Conservation (phyloP, 2,113 vertebrate species). For the Nettapus auritus region DNA sequence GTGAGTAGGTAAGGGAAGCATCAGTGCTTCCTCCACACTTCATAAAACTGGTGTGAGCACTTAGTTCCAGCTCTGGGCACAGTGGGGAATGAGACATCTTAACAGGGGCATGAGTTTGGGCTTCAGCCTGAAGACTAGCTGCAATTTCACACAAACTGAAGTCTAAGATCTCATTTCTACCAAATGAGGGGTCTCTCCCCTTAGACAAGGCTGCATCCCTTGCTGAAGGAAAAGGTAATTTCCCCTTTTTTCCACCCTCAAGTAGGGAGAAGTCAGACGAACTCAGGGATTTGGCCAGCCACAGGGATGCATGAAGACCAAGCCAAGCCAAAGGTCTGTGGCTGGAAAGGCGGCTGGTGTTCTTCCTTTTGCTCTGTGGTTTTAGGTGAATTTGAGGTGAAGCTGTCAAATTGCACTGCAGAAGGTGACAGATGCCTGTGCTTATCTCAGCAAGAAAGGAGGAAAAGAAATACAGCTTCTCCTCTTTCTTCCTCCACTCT, state of each 20-base stretch:
- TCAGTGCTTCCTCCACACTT: background rate
- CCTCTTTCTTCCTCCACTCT: background rate
- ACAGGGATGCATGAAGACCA: background rate
- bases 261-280: background rate
- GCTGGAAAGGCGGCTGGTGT: background rate
- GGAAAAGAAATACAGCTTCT: background rate
- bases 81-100: background rate
- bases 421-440: background rate
- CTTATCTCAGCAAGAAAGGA: background rate
- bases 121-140: background rate
- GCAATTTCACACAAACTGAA: background rate
- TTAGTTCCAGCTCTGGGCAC: background rate
- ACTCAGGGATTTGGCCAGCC: background rate
- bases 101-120: background rate
- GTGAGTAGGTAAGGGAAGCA: background rate
- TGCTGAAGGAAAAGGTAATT: background rate
- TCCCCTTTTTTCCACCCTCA: background rate
- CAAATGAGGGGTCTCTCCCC: background rate
- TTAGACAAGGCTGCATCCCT: background rate
- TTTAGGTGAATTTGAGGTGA: background rate
- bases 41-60: background rate
- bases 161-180: background rate
- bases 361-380: background rate
- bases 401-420: background rate
- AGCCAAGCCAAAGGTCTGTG: background rate